These are phyloP conservation scores for Nesospiza acunhae DNA, from an alignment of 2,113 vertebrate genomes.

Conservation along the genomic window DNA sequence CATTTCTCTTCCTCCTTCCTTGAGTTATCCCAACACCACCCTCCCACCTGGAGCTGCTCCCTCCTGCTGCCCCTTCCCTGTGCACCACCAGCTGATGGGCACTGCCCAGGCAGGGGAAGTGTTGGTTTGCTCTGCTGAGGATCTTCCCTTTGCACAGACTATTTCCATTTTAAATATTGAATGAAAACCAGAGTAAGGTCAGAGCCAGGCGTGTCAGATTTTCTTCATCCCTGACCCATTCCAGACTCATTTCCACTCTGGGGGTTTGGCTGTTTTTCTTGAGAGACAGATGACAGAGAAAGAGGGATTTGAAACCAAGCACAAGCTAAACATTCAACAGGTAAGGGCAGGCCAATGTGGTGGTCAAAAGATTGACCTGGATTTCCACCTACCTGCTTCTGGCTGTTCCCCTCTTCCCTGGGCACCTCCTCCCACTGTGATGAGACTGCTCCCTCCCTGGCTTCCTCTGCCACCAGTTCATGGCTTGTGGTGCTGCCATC, in stretches of 20 bases:
- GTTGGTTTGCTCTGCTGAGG: not conserved
- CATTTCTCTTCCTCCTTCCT: not conserved
- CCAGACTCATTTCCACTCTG: not conserved
- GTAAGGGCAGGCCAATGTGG: not conserved
- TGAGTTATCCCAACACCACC: not conserved
- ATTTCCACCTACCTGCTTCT: not conserved
- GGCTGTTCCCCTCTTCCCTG: not conserved
- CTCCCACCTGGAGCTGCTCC: not conserved
- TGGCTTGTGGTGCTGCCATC: not conserved
- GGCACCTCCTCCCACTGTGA: not conserved
- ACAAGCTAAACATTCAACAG: not conserved
- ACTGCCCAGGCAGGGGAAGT: not conserved
- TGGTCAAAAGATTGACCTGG: not conserved
- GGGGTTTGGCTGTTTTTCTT: not conserved
- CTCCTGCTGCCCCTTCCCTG: rapidly evolving
- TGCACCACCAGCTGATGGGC: not conserved
- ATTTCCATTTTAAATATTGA: not conserved
- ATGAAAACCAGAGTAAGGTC: not conserved
- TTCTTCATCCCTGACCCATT: constrained; percentile 11
- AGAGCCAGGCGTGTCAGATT: not conserved
- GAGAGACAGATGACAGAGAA: not conserved
- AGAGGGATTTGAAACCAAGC: not conserved
- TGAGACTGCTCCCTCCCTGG: not conserved
- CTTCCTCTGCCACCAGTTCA: not conserved
- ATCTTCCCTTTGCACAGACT: not conserved